phyloP scores from a whole-genome alignment of 37 sponge, comb jelly and placozoan species.

The Axinella damicornis region DNA sequence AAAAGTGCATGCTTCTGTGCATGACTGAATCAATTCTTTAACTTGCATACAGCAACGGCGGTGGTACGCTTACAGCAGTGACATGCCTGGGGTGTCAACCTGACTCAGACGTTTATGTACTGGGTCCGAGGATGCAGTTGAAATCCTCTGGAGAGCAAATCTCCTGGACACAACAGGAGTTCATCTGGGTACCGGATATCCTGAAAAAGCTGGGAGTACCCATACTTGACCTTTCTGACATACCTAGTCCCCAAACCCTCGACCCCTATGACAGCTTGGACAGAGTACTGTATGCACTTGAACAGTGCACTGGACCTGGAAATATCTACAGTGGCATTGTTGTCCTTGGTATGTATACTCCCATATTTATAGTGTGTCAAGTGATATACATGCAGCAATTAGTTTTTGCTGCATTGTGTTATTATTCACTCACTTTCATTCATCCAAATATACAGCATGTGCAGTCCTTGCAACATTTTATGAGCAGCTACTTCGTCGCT shows the following conservation, averaged over 20 bases:
- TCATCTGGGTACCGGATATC: constrained; percentile 5
- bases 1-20: no score
- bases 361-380: no score
- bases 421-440: not conserved
- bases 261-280: no score
- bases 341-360: no score
- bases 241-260: no score
- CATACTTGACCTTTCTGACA: no score
- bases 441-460: not conserved
- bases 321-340: no score
- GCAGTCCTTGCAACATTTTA: not conserved
- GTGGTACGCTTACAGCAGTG: constrained; percentile 4
- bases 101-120: constrained; percentile 29
- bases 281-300: no score
- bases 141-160: not conserved
- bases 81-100: constrained; percentile 14
- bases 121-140: constrained; percentile 18
- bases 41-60: no score
- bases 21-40: no score
- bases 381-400: no score
- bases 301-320: no score
- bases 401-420: not conserved
- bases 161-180: not conserved
- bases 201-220: not conserved
- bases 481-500: not conserved